Percentiles rank a stretch among this genome's conserved stretches.
Conservation (phyloP, 2,113 vertebrate genomes). For the Aix galericulata region DNA sequence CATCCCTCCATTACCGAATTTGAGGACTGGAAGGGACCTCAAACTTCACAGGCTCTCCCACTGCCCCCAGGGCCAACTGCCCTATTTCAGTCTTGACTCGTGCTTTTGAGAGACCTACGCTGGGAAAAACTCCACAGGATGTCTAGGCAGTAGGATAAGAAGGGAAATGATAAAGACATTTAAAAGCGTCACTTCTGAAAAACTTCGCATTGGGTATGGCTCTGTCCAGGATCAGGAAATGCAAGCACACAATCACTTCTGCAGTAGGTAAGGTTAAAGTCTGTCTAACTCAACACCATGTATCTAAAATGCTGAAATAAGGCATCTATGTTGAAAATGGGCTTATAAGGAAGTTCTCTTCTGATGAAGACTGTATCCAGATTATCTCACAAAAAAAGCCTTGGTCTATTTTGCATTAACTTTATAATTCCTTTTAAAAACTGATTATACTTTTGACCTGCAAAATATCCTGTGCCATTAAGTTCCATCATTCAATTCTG, state of each 20-base stretch:
- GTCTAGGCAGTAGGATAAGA: not conserved
- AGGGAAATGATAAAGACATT: not conserved
- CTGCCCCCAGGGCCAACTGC: not conserved
- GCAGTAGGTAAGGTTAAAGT: not conserved
- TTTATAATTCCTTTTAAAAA: not conserved
- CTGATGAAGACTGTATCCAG: not conserved
- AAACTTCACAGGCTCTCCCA: not conserved
- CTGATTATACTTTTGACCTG: not conserved
- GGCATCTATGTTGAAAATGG: not conserved
- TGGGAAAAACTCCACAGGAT: not conserved
- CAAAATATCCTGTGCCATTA: not conserved
- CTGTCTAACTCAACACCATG: not conserved
- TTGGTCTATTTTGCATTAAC: not conserved
- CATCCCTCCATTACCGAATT: not conserved
- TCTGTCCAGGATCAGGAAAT: not conserved
- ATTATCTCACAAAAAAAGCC: not conserved
- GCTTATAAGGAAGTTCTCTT: not conserved
- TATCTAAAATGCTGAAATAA: not conserved
- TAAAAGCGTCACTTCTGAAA: not conserved
- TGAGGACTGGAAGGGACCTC: not conserved
- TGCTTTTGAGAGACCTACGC: not conserved
- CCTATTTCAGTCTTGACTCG: not conserved
- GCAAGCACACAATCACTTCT: not conserved
- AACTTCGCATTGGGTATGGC: not conserved
- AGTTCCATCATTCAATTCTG: not conserved